Evolutionary conservation across 1,140 invertebrate genomes (phyloP).

Genomic region (Calliopsis andreniformis): DNA sequence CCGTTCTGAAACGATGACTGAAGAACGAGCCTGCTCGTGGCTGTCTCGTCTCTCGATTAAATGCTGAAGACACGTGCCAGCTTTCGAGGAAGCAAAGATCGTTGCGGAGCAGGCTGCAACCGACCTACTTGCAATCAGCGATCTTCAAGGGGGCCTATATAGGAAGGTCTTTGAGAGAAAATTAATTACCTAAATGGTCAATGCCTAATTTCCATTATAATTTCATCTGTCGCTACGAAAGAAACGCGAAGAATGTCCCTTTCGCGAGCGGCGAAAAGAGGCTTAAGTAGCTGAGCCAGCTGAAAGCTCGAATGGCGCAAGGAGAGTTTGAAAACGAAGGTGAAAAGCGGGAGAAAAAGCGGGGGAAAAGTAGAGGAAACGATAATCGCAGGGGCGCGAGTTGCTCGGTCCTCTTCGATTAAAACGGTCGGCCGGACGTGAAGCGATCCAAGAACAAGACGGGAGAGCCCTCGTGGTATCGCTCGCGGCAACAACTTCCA

Average conservation of each 20-base stretch:
- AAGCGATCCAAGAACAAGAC: constrained; percentile 49
- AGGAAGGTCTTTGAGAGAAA: too few relatives aligned
- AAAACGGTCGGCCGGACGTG: constrained; percentile 45
- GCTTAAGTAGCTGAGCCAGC: not conserved
- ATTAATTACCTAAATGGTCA: too few relatives aligned
- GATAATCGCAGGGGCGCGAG: constrained; percentile 3
- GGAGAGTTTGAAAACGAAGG: not conserved
- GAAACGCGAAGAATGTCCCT: not conserved
- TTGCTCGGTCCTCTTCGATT: constrained; percentile 16
- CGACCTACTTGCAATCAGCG: too few relatives aligned
- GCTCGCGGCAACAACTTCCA: constrained; percentile 49
- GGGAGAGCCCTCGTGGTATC: constrained; percentile 42
- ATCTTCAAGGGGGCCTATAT: too few relatives aligned
- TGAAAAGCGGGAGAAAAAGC: constrained; percentile 6
- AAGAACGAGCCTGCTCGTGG: too few relatives aligned
- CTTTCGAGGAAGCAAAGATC: too few relatives aligned
- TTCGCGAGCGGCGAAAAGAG: not conserved
- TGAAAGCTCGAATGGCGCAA: not conserved
- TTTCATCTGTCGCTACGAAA: too few relatives aligned
- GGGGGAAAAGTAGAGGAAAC: not conserved
- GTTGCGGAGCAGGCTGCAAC: too few relatives aligned
- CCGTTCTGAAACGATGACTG: too few relatives aligned
- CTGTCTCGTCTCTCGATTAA: too few relatives aligned
- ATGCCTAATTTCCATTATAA: too few relatives aligned
- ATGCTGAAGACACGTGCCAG: too few relatives aligned